Conservation (phyloP, 2,113 vertebrate genomes). For the Malurus elegans region DNA sequence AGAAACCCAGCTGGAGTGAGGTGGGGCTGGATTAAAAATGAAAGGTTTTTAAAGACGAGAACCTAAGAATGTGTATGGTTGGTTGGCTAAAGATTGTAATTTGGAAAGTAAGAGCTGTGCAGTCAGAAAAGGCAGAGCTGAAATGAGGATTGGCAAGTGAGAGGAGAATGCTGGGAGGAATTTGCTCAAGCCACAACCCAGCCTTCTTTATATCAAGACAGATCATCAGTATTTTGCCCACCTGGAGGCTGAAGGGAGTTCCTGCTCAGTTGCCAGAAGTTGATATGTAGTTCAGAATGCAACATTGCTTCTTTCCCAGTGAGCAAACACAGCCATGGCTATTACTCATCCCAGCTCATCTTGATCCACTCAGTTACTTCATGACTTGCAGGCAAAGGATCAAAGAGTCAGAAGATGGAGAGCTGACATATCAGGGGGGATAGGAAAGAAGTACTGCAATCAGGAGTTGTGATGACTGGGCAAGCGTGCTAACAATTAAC, state of each 20-base stretch:
- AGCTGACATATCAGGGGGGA: background rate
- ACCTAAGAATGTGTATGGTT: background rate
- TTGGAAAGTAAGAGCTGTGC: background rate
- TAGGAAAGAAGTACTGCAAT: background rate
- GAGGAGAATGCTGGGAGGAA: background rate
- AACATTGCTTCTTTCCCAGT: background rate
- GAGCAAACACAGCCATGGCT: background rate
- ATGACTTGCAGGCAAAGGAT: background rate
- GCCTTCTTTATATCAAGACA: background rate
- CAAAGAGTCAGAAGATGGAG: background rate
- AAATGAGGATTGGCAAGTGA: background rate
- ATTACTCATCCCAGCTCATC: background rate
- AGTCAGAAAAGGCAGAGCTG: background rate
- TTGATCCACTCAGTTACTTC: conserved; percentile 18
- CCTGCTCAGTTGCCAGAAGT: background rate
- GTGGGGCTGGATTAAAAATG: conserved; percentile 6
- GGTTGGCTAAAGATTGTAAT: background rate
- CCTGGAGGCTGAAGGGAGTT: background rate
- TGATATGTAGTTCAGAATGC: background rate
- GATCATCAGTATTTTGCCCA: conserved; percentile 10
- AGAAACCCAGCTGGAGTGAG: conserved; percentile 23
- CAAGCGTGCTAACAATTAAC: background rate
- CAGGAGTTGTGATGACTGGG: background rate
- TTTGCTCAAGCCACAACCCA: background rate
- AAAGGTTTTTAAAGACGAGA: conserved; percentile 13